Base-by-base conservation (phyloP, 2,797 vertebrate genomes). In the Novumbra hubbsi region DNA sequence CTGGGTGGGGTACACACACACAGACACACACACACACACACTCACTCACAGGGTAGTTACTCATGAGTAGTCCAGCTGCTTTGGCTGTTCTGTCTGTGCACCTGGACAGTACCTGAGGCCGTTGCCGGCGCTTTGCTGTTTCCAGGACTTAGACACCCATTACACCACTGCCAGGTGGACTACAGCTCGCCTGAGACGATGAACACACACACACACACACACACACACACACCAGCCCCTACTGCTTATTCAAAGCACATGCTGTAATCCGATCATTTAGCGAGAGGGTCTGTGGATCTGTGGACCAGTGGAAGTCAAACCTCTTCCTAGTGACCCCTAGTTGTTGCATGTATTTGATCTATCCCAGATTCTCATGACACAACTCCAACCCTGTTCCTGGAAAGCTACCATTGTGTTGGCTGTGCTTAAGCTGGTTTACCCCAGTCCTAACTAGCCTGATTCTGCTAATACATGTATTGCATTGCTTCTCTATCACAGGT, bases 121-220 rank as follows among this genome's bases (percentile, higher is more conserved):
- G 80, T 70, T 83, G 86, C 86, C 84, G 79, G 77, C 82, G 70
- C 81, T 74, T 83, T 32, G 72, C 50, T 52, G 30, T 70, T 79
- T 79, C 78, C 81, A 77, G 81, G 82, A 84, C 84, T 80, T 78
- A 60, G 73, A 86, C 78, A 82, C 84, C 89, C 83, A 84, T 90
- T 88, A 84, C 85, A 79, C 80, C 80, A 11, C 73, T 80, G 78
- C 84, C 87, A 90, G 86, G 88, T 90, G 87, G 82, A 86, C 83
- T 73, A 81, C 85, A 86, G 82, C 80, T 79, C 77, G 55, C 71
- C 19, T 27, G 24, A 65, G 28, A 57, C 50, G 21, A 27, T 32
- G n/a, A 19, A 72, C 34, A 49, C 21, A 62, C 55, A 70, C 73
- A 48, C 67, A 70, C 15, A 67, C 21, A n/a, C 19, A 21, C 74